phyloP scores from a whole-genome alignment of 1,140 invertebrate species.

The Trichonephila inaurata region DNA sequence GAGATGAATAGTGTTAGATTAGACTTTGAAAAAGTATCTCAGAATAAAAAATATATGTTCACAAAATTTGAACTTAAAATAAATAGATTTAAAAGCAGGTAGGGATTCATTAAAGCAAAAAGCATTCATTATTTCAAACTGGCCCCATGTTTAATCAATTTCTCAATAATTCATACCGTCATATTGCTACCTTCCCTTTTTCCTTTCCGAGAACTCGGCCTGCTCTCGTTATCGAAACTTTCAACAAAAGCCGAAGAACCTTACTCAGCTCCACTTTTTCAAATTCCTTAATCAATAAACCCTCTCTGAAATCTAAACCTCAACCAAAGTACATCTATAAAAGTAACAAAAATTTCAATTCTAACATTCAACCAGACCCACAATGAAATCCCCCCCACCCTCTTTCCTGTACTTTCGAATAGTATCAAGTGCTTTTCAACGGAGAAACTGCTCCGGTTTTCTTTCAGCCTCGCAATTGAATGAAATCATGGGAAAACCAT shows the following conservation, averaged over 20 bases:
- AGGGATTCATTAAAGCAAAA: too few relatives aligned
- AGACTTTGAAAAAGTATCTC: too few relatives aligned
- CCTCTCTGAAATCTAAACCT: background rate
- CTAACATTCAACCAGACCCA: background rate
- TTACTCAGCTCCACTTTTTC: background rate
- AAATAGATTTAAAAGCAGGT: too few relatives aligned
- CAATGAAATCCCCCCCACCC: background rate
- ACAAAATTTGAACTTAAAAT: too few relatives aligned
- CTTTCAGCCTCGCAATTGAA: constrained; percentile 5
- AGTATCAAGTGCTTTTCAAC: constrained; percentile 10
- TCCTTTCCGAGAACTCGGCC: background rate
- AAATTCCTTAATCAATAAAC: constrained; percentile 28
- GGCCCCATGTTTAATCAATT: too few relatives aligned
- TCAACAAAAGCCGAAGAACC: background rate
- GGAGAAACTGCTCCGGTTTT: background rate
- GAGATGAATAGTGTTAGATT: too few relatives aligned
- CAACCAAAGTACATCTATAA: background rate
- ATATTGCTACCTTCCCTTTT: too few relatives aligned
- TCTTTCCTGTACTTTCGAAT: background rate
- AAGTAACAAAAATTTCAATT: constrained; percentile 18
- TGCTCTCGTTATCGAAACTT: background rate
- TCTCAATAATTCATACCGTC: too few relatives aligned
- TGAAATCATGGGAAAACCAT: constrained; percentile 38
- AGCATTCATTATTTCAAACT: too few relatives aligned
- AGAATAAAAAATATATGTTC: too few relatives aligned